Percentiles rank a stretch among this genome's conserved stretches.
phyloP scores from a whole-genome alignment of 2,113 vertebrate species.

The Calidris pugnax region DNA sequence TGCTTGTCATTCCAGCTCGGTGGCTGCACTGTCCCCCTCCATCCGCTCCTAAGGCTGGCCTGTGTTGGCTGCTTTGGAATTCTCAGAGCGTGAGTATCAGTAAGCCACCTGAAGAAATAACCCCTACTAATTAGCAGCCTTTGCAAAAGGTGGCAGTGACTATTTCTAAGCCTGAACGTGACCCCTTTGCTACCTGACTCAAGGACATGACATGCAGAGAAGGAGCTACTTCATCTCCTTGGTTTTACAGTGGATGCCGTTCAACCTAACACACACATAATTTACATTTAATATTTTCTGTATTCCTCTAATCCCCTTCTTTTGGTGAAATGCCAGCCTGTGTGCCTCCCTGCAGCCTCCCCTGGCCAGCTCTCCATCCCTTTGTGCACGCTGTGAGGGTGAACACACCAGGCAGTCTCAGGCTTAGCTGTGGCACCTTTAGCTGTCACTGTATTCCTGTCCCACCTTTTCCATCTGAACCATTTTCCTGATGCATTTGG shows the following conservation, averaged over 20 bases:
- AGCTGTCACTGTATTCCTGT: background rate
- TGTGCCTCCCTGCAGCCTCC: fast-evolving
- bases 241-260: background rate
- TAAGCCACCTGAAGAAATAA: background rate
- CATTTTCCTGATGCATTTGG: background rate
- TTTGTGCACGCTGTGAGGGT: fast-evolving
- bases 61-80: background rate
- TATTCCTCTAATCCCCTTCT: background rate
- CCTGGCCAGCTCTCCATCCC: fast-evolving
- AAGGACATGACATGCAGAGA: background rate
- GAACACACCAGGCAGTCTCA: background rate
- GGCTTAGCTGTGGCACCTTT: background rate
- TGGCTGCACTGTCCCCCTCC: fast-evolving
- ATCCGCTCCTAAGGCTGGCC: background rate
- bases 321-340: background rate
- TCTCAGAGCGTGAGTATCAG: background rate
- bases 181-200: background rate
- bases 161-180: background rate
- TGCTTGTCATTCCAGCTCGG: background rate
- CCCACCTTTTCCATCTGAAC: background rate
- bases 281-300: background rate
- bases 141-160: background rate
- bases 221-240: background rate
- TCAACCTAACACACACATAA: background rate
- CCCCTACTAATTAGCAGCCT: background rate